Evolutionary conservation across 1,140 invertebrate genomes (phyloP).

Genomic region (Hydropsyche tenuis): DNA sequence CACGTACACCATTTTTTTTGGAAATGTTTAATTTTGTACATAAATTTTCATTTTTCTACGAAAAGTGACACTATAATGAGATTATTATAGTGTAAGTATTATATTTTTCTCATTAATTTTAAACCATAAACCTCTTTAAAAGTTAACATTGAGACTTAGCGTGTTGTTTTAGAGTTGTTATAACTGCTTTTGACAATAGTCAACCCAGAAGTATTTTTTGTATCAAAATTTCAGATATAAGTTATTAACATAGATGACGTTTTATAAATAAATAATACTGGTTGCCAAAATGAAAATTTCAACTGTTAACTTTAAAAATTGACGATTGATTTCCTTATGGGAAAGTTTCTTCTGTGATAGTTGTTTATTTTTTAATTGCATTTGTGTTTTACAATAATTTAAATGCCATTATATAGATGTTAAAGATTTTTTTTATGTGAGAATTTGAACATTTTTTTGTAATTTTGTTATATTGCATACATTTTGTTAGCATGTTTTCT

Average conservation of each 20-base stretch:
- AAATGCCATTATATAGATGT: slow-evolving; percentile 22
- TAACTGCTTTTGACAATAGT: too few relatives aligned
- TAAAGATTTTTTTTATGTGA: slow-evolving; percentile 19
- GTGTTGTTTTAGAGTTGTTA: too few relatives aligned
- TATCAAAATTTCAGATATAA: too few relatives aligned
- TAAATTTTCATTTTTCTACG: neutral
- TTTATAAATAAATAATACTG: too few relatives aligned
- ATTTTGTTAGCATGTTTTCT: slow-evolving; percentile 6
- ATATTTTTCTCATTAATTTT: slow-evolving; percentile 17
- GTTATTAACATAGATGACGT: too few relatives aligned
- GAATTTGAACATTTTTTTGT: slow-evolving; percentile 12
- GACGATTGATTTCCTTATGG: slow-evolving; percentile 12
- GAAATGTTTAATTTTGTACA: neutral
- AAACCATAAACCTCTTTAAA: slow-evolving; percentile 1
- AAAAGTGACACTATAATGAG: slow-evolving; percentile 14
- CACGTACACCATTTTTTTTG: neutral
- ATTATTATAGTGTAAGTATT: slow-evolving; percentile 6
- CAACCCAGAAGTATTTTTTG: too few relatives aligned
- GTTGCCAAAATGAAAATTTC: neutral
- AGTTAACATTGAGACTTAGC: slow-evolving; percentile 6
- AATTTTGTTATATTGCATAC: slow-evolving; percentile 1
- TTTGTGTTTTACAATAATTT: slow-evolving; percentile 25
- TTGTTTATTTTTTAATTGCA: slow-evolving; percentile 28
- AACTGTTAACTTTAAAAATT: slow-evolving; percentile 23
- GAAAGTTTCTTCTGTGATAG: slow-evolving; percentile 22